Base-by-base conservation (phyloP, 1,140 invertebrate species). In the Aphaenogaster rudis region DNA sequence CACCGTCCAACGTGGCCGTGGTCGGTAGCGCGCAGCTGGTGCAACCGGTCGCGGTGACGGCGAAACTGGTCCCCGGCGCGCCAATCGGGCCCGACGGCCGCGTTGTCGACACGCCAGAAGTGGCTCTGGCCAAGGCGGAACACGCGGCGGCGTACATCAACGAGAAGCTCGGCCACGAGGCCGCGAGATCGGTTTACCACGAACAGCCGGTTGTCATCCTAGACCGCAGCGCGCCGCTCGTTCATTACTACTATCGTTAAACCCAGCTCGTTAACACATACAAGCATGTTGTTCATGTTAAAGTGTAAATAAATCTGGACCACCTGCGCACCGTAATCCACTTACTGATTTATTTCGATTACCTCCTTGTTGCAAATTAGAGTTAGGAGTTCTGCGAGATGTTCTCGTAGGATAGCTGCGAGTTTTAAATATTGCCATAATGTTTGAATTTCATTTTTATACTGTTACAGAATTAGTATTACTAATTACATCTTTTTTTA, bases 151-250 rank as follows among this genome's bases (percentile, higher is more conserved):
- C 94, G 6, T 92, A 94, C 59, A 72, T 92, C 36, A 94, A 94
- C 89, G 96, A 96, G 48, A 94, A 93, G 36, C 81, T 94, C 84
- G 95, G 88, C 92, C 95, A 91, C 79, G 93, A 93, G 63, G 88
- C 85, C 2, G 54, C 61, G 28, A 92, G 88, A 88, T 76, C 86
- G n/a, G 33, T 74, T 1, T 67, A 66, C 79, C 17, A 80, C 1
- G 63, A 69, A 15, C 87, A 90, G 2, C 88, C 92, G 0, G 0
- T 89, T 2, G 54, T 89, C n/a, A 9, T 90, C 1, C 86, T 89
- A 1, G 13, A 84, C 5, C 87, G 86, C 61, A 36, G 71, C 6
- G 48, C 50, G 3, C 81, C 90, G 2, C 1, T 82, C 21, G 11
- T 77, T 42, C 76, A 72, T 6, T 71, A 64, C 6, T 77, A 86